phyloP scores from a whole-genome alignment of 2,113 vertebrate genomes.

The Taxidea taxus region DNA sequence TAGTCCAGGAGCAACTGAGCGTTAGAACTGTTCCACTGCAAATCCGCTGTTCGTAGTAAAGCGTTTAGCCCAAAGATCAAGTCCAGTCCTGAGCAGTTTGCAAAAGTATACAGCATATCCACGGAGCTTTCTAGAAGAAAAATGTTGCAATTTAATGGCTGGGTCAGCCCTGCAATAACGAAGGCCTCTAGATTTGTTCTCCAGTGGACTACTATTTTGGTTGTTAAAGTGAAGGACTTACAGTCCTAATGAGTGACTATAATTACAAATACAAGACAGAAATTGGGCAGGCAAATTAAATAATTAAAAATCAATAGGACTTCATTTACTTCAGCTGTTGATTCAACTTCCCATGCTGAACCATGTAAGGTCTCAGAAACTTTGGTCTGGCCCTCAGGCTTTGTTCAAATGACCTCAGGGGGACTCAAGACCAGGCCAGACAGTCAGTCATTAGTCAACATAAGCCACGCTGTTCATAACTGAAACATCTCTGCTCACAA shows the following conservation, averaged over 20 bases:
- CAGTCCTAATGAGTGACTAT: not conserved
- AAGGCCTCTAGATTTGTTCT: not conserved
- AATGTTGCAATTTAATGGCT: not conserved
- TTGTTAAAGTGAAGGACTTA: not conserved
- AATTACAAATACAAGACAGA: not conserved
- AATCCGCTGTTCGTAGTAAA: slow-evolving; percentile 84
- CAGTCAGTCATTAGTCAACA: not conserved
- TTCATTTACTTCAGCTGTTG: not conserved
- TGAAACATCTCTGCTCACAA: not conserved
- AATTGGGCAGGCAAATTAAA: not conserved
- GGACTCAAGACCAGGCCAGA: not conserved
- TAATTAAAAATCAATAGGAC: not conserved
- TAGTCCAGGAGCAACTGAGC: slow-evolving; percentile 88
- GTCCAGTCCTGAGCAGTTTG: slow-evolving; percentile 88
- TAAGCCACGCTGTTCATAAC: not conserved
- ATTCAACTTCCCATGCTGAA: not conserved
- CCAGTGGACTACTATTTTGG: not conserved
- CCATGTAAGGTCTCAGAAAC: not conserved
- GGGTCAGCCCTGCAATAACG: not conserved
- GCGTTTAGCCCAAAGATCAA: slow-evolving; percentile 97
- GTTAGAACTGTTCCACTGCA: slow-evolving; percentile 91
- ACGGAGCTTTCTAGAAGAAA: slow-evolving; percentile 84
- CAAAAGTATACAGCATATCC: slow-evolving; percentile 91
- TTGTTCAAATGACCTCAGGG: not conserved
- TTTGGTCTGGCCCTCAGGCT: not conserved